Conservation (phyloP, 2,888 invertebrate genomes). For the Drosophila cracens region DNA sequence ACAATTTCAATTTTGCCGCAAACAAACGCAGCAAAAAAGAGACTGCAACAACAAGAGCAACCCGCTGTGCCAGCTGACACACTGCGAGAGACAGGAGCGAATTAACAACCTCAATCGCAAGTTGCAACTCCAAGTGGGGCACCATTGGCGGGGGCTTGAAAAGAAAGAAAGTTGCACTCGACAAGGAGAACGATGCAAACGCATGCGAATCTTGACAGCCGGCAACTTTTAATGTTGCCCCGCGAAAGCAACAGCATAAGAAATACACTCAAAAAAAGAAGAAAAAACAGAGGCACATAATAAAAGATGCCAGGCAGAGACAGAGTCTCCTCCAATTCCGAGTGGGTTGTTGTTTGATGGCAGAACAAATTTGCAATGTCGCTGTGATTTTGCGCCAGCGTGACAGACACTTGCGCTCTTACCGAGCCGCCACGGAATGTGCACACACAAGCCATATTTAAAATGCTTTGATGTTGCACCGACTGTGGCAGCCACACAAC, state of each 20-base stretch:
- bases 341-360: conserved; percentile 77
- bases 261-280: not conserved
- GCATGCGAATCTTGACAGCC: conserved; percentile 80
- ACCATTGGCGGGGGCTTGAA: conserved; percentile 38
- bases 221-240: conserved; percentile 83
- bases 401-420: conserved; percentile 61
- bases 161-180: conserved; percentile 58
- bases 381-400: conserved; percentile 61
- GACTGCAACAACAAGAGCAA: conserved; percentile 5
- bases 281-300: conserved; percentile 33
- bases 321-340: conserved; percentile 42
- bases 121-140: conserved; percentile 7
- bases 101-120: conserved; percentile 69
- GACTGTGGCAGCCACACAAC: conserved; percentile 23
- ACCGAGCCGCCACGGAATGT: conserved; percentile 33
- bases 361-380: conserved; percentile 76
- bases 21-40: conserved; percentile 8
- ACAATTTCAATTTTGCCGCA: conserved; percentile 76
- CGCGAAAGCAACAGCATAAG: conserved; percentile 34
- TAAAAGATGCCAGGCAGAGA: conserved; percentile 29
- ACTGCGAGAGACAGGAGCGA: conserved; percentile 55
- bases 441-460: conserved; percentile 68
- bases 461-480: conserved; percentile 72
- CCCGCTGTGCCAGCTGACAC: conserved; percentile 55
- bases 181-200: conserved; percentile 72